These are phyloP conservation scores for Diadegma fenestrale DNA, from an alignment of 2,888 invertebrate genomes.

Conservation along the genomic window DNA sequence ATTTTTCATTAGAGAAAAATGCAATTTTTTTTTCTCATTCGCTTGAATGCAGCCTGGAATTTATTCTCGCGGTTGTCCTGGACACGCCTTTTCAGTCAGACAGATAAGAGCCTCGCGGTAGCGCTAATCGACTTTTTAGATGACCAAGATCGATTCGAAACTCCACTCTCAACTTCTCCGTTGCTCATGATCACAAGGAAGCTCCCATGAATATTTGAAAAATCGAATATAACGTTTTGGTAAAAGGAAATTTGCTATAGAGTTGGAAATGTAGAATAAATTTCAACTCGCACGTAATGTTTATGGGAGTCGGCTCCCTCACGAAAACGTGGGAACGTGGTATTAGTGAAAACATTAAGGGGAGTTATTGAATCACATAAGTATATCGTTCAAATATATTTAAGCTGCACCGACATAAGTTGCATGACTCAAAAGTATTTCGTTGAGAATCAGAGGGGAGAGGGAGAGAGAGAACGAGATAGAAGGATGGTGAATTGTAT, in stretches of 20 bases:
- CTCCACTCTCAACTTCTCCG: slow-evolving; percentile 15
- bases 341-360: slow-evolving; percentile 59
- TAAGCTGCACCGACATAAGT: slow-evolving; percentile 20
- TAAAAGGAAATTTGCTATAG: not conserved
- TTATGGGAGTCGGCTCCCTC: slow-evolving; percentile 7
- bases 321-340: slow-evolving; percentile 64
- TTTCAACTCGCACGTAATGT: slow-evolving; percentile 6
- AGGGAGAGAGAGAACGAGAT: not conserved
- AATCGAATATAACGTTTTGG: not conserved
- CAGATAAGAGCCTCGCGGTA: slow-evolving; percentile 25
- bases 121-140: slow-evolving; percentile 52
- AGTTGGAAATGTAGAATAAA: slow-evolving; percentile 16
- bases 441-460: not conserved
- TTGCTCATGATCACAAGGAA: not conserved
- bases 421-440: slow-evolving; percentile 33
- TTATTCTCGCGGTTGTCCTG: slow-evolving; percentile 14
- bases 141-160: slow-evolving; percentile 38
- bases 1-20: not conserved
- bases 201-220: not conserved
- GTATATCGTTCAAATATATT: slow-evolving; percentile 23
- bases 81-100: slow-evolving; percentile 20
- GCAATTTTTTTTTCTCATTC: slow-evolving; percentile 1
- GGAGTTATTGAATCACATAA: slow-evolving; percentile 15
- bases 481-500: not conserved
- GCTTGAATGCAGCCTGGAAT: slow-evolving; percentile 17